Evolutionary conservation across 2,113 vertebrate species (phyloP).

Genomic region (Paramisgurnus dabryanus): DNA sequence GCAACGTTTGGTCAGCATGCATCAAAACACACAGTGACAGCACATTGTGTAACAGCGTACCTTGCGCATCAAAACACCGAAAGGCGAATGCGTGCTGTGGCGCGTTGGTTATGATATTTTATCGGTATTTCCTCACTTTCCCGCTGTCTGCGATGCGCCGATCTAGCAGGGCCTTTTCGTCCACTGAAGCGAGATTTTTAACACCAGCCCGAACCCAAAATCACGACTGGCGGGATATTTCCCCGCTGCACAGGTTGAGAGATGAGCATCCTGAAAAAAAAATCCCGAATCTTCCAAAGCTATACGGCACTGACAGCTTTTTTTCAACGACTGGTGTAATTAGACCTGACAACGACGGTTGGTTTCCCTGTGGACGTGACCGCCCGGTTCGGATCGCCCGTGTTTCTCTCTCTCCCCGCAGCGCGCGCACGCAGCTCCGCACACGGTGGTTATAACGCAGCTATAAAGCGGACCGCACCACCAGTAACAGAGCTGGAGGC

Average conservation of each 20-base stretch:
- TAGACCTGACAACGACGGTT: neutral
- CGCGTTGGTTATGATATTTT: neutral
- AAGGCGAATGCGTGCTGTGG: neutral
- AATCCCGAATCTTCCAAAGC: neutral
- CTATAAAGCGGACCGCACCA: neutral
- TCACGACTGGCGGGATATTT: conserved; percentile 6
- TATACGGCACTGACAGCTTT: neutral
- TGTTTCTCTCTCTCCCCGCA: neutral
- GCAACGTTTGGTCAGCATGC: neutral
- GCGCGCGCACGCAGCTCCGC: conserved; percentile 18
- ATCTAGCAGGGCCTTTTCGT: conserved; percentile 6
- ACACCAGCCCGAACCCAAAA: neutral
- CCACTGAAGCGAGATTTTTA: conserved; percentile 1
- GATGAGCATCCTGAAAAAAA: conserved; percentile 3
- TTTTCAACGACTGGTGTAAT: conserved; percentile 12
- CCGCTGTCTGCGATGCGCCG: neutral
- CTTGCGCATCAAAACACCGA: conserved; percentile 29
- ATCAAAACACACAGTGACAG: neutral
- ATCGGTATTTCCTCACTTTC: neutral
- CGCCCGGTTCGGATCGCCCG: conserved; percentile 5
- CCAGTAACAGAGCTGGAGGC: conserved; percentile 19
- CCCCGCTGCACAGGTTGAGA: conserved; percentile 15
- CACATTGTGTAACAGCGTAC: conserved; percentile 33
- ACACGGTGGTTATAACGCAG: conserved; percentile 11
- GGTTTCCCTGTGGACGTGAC: conserved; percentile 20